Percentiles rank a stretch among this genome's conserved stretches.
Conservation (phyloP, 2,113 vertebrate species). For the Macrotus californicus region DNA sequence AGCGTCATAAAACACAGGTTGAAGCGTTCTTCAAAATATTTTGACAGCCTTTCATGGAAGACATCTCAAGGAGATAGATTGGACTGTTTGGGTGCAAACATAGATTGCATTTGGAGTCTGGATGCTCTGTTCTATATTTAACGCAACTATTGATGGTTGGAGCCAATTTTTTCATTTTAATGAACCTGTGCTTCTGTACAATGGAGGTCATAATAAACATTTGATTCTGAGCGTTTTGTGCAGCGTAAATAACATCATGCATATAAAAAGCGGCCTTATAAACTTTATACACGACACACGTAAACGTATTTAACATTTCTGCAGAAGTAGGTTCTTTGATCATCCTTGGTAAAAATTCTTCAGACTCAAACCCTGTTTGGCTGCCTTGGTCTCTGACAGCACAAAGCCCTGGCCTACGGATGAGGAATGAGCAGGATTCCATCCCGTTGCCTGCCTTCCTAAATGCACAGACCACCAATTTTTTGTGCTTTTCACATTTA, state of each 20-base stretch:
- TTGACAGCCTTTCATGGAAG: background rate
- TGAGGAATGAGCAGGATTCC: background rate
- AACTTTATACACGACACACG: background rate
- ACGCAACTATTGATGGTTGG: background rate
- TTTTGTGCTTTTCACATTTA: background rate
- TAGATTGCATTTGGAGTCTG: background rate
- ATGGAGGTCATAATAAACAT: background rate
- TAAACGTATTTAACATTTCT: background rate
- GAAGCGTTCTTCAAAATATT: background rate
- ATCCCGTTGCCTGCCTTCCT: background rate
- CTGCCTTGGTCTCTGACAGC: background rate
- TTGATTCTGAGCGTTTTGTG: background rate
- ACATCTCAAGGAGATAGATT: background rate
- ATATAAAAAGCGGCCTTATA: background rate
- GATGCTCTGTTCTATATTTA: background rate
- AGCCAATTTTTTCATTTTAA: background rate
- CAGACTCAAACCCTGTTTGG: background rate
- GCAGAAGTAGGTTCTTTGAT: background rate
- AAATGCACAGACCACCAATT: background rate
- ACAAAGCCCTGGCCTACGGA: background rate
- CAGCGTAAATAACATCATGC: background rate
- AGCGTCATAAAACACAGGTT: background rate
- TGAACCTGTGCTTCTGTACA: background rate
- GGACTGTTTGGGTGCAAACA: background rate
- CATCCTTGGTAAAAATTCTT: background rate